These are phyloP conservation scores for Drosophila setosimentum DNA, from an alignment of 2,888 invertebrate genomes.

Conservation along the genomic window DNA sequence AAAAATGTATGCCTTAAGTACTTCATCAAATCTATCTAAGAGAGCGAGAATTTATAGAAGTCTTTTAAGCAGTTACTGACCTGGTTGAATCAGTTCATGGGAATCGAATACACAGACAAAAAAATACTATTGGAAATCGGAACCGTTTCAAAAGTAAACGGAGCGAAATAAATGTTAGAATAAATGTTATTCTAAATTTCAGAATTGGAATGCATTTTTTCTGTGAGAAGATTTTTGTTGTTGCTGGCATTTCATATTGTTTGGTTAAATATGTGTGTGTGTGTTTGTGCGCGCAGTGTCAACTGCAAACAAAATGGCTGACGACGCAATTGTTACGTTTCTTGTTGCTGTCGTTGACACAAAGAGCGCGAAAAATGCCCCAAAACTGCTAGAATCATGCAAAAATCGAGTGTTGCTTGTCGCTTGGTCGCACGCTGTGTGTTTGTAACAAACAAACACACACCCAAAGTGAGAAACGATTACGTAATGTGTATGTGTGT, in stretches of 20 bases:
- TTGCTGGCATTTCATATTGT: conserved; percentile 18
- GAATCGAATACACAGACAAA: background rate
- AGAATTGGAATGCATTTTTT: background rate
- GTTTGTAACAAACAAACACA: conserved; percentile 12
- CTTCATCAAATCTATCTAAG: background rate
- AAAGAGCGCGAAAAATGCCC: conserved; percentile 54
- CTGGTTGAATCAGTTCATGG: background rate
- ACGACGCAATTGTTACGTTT: conserved; percentile 44
- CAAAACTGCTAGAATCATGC: conserved; percentile 49
- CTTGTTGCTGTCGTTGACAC: conserved; percentile 58
- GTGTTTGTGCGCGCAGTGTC: conserved; percentile 48
- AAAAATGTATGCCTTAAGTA: background rate
- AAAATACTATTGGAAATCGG: background rate
- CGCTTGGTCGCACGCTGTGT: conserved; percentile 21
- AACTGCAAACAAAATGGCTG: conserved; percentile 74
- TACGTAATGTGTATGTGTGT: conserved; percentile 4
- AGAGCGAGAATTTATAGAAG: background rate
- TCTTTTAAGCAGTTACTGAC: background rate
- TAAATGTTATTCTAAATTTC: background rate
- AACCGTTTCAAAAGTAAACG: background rate
- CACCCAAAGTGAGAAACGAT: conserved; percentile 1
- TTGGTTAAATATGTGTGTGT: conserved; percentile 30
- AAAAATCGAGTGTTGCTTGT: conserved; percentile 46
- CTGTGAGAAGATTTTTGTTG: background rate
- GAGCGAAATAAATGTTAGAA: background rate